These are phyloP conservation scores for Epizoanthus rinbou DNA, from an alignment of 92 coral and sea anemone species.

Conservation along the genomic window DNA sequence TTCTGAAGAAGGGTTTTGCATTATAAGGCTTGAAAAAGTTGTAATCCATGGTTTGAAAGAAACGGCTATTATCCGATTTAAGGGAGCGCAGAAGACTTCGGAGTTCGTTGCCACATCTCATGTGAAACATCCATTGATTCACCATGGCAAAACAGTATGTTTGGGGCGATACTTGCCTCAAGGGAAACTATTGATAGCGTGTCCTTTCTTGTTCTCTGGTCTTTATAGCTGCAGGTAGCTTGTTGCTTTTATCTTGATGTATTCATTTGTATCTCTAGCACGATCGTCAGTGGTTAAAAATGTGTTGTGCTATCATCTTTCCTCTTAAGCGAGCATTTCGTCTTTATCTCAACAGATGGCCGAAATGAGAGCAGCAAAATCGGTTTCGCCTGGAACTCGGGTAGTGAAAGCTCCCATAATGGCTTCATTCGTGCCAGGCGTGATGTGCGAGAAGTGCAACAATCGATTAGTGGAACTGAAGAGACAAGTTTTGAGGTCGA, in stretches of 20 bases:
- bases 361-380: slow-evolving; percentile 69
- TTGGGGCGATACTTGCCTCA: slow-evolving; percentile 23
- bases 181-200: slow-evolving; percentile 29
- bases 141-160: slow-evolving; percentile 17
- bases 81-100: neutral
- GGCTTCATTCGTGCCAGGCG: slow-evolving; percentile 68
- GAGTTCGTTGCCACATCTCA: neutral
- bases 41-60: slow-evolving; percentile 33
- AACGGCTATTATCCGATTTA: slow-evolving; percentile 27
- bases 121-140: neutral
- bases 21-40: slow-evolving; percentile 27
- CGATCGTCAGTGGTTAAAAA: slow-evolving; percentile 6
- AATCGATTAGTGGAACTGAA: slow-evolving; percentile 90
- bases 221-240: slow-evolving; percentile 1
- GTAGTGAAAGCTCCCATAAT: slow-evolving; percentile 11
- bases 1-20: slow-evolving; percentile 26
- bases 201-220: slow-evolving; percentile 2
- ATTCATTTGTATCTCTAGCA: neutral
- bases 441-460: slow-evolving; percentile 98
- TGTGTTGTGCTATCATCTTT: neutral
- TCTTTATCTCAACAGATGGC: slow-evolving; percentile 64
- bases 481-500: slow-evolving; percentile 84
- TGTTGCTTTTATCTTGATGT: neutral
- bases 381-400: slow-evolving; percentile 34
- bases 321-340: neutral